Percentiles rank a stretch among this genome's conserved stretches.
Conservation (phyloP, 35 echinoderm and acorn worm species). For the Chiridota heheva region DNA sequence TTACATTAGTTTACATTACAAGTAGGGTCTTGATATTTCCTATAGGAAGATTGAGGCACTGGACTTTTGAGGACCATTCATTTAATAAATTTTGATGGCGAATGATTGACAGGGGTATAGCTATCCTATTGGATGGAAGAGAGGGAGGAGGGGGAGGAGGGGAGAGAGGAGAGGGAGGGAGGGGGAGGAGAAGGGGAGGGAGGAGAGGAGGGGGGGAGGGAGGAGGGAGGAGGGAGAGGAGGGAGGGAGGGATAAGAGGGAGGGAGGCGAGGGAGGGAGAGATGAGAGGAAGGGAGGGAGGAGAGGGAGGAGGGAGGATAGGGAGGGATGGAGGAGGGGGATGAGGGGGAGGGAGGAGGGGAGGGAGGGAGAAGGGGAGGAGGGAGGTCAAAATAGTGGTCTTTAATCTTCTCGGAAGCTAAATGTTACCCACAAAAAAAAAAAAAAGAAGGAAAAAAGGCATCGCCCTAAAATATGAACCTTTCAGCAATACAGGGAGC, state of each 20-base stretch:
- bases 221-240: constrained; percentile 3
- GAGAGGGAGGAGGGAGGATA: not conserved
- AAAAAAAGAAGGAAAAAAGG: no score
- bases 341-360: not conserved
- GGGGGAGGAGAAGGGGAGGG: constrained; percentile 2
- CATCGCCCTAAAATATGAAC: no score
- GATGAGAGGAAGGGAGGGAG: not conserved
- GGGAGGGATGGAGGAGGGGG: not conserved
- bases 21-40: no score
- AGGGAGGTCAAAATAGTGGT: not conserved
- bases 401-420: not conserved
- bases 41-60: no score
- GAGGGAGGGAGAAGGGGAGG: not conserved
- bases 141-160: constrained; percentile 2
- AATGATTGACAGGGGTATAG: not conserved
- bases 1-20: no score
- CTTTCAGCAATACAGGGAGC: not conserved
- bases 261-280: not conserved
- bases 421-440: not conserved
- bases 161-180: no score
- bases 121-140: not conserved
- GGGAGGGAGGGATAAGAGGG: no score
- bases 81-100: no score
- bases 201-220: constrained; percentile 2
- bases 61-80: no score